Conservation (phyloP, 2,113 vertebrate genomes). For the Tapirus terrestris region DNA sequence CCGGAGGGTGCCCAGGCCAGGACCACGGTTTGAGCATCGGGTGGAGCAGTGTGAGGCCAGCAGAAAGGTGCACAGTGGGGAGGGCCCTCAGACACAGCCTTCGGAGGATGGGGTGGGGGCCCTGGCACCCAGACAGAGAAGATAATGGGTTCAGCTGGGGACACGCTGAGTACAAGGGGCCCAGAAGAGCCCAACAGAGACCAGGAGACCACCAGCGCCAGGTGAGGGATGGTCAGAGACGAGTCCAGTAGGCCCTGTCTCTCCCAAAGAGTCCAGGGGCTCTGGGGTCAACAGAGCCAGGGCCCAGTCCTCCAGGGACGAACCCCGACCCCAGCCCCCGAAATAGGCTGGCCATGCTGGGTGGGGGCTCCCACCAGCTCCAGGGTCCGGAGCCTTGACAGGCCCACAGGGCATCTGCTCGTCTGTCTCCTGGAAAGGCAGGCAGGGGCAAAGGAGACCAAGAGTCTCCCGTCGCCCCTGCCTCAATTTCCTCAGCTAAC, state of each 20-base stretch:
- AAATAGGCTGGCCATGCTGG: neutral
- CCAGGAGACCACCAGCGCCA: neutral
- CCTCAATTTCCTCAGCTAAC: neutral
- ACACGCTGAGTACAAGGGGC: no score
- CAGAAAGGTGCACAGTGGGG: accelerated
- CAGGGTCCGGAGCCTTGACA: no score
- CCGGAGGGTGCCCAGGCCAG: neutral
- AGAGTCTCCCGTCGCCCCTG: neutral
- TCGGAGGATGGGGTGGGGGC: no score
- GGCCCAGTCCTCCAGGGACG: neutral
- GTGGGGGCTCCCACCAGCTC: neutral
- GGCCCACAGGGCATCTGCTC: accelerated
- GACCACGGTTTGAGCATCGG: accelerated
- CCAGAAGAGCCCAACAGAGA: neutral
- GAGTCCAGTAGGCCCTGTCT: neutral
- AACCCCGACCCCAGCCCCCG: neutral
- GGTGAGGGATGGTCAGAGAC: accelerated
- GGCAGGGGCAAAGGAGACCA: neutral
- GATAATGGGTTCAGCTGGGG: accelerated
- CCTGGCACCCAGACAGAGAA: neutral
- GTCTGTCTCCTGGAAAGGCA: no score
- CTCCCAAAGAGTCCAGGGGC: neutral
- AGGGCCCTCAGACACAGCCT: neutral
- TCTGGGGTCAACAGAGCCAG: neutral
- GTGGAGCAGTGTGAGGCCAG: neutral